phyloP scores from a whole-genome alignment of 1,140 invertebrate species.

The Drosophila aff. region DNA sequence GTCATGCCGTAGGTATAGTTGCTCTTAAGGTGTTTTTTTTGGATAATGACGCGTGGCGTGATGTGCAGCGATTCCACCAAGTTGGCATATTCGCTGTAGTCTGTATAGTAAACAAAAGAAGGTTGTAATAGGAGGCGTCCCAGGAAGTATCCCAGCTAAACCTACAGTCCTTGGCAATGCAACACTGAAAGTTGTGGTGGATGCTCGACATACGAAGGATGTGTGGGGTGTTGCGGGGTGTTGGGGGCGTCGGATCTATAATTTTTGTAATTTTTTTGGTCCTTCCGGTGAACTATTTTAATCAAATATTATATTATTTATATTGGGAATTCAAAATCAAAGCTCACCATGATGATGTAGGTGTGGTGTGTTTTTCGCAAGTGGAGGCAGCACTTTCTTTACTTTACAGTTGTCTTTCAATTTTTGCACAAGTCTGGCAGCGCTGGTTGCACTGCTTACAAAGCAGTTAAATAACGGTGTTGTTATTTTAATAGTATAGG shows the following conservation, averaged over 20 bases:
- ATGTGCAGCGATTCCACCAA: constrained; percentile 61
- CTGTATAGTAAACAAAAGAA: constrained; percentile 7
- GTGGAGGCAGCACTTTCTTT: not conserved
- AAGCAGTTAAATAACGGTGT: not conserved
- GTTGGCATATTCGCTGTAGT: constrained; percentile 59
- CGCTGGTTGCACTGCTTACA: not conserved
- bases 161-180: constrained; percentile 64
- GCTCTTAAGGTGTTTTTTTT: constrained; percentile 16
- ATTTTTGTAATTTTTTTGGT: not conserved
- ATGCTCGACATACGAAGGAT: not conserved
- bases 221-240: not conserved
- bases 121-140: not conserved
- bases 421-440: not conserved
- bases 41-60: constrained; percentile 54
- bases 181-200: constrained; percentile 36
- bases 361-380: not conserved
- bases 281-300: not conserved
- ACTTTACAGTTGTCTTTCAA: not conserved
- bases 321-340: constrained; percentile 2
- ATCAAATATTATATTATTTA: not conserved
- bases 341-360: not conserved
- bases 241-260: not conserved
- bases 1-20: constrained; percentile 52
- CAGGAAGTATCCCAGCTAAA: no score
- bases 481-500: not conserved